These are phyloP conservation scores for Fregata magnificens DNA, from an alignment of 2,113 vertebrate species.

Conservation along the genomic window DNA sequence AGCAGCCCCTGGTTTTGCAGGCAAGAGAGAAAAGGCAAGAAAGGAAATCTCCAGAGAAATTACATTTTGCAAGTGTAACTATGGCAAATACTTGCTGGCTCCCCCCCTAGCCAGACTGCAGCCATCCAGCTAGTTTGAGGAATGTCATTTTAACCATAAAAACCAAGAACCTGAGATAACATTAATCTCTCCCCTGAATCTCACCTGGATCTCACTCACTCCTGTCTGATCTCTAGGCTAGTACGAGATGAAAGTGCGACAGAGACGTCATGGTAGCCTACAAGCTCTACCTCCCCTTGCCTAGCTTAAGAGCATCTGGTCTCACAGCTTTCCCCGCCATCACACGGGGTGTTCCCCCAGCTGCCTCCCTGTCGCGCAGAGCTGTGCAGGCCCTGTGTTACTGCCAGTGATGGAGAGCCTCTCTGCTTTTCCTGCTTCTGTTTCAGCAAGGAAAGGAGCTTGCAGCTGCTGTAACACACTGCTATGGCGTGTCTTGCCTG, in stretches of 20 bases:
- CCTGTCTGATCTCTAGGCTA: not conserved
- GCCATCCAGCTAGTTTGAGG: not conserved
- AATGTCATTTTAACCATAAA: not conserved
- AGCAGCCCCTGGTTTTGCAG: not conserved
- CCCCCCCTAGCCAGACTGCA: not conserved
- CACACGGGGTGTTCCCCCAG: rapidly evolving
- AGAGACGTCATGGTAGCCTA: not conserved
- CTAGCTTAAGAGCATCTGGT: not conserved
- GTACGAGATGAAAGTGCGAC: rapidly evolving
- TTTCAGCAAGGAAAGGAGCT: not conserved
- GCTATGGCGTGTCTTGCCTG: rapidly evolving
- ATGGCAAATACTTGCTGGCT: not conserved
- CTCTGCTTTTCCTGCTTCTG: not conserved
- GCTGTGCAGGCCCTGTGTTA: not conserved
- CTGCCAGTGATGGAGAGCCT: rapidly evolving
- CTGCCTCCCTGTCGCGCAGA: not conserved
- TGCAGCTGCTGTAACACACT: not conserved
- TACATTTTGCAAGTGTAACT: not conserved
- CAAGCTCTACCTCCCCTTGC: not conserved
- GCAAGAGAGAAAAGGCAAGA: not conserved
- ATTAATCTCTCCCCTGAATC: not conserved
- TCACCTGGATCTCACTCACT: not conserved
- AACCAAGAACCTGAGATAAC: not conserved
- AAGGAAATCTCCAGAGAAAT: not conserved
- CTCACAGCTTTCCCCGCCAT: rapidly evolving